Percentiles rank a stretch among this genome's conserved stretches.
phyloP scores from a whole-genome alignment of 2,113 vertebrate species.

The Gavialis gangeticus region DNA sequence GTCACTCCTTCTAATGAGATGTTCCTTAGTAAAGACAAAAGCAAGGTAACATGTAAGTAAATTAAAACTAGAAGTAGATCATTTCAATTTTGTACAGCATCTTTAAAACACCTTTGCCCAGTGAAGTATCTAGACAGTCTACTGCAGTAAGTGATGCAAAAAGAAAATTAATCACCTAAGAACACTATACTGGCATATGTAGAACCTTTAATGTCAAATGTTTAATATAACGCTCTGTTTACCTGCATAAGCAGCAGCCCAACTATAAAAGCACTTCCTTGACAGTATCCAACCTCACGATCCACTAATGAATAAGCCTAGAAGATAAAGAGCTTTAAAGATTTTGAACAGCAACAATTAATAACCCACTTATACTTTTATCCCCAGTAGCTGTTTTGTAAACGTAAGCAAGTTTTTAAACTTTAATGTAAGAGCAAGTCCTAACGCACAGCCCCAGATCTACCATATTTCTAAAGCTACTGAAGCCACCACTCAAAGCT shows the following conservation, averaged over 20 bases:
- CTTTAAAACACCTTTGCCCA: background rate
- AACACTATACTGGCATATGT: fast-evolving
- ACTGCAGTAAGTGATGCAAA: background rate
- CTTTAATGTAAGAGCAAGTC: background rate
- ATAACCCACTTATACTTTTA: background rate
- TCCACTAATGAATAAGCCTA: constrained; percentile 99
- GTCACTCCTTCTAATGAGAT: background rate
- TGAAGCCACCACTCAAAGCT: background rate
- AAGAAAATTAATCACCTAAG: background rate
- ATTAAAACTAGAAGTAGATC: too few relatives aligned
- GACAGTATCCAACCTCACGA: constrained; percentile 98
- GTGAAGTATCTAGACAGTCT: background rate
- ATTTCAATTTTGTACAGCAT: background rate
- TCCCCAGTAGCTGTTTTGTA: background rate
- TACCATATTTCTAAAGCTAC: background rate
- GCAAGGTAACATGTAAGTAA: background rate
- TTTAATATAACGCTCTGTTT: constrained; percentile 47
- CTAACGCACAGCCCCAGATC: background rate
- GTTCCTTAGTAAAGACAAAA: background rate
- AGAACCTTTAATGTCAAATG: background rate
- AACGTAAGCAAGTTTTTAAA: background rate
- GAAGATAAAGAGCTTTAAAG: constrained; percentile 61
- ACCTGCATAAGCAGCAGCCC: constrained; percentile 99
- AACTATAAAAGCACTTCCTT: constrained; percentile 98
- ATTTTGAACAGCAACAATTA: background rate